Percentiles rank a stretch among this genome's conserved stretches.
Conservation (phyloP, 2,797 vertebrate genomes). For the Nannoperca australis region DNA sequence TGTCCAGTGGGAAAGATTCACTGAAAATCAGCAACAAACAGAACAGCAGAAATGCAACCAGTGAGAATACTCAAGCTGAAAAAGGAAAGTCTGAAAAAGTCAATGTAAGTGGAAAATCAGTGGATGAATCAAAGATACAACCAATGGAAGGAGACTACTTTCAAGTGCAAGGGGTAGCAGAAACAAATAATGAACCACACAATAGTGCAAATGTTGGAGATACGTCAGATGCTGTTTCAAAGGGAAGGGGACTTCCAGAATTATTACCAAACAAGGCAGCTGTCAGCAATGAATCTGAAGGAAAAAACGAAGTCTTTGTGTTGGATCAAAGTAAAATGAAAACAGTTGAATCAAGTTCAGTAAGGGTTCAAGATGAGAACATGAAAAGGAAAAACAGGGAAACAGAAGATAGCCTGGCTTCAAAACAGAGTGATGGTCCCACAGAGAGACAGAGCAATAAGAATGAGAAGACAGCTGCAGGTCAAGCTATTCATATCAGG, state of each 20-base stretch:
- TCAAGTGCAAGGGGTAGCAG: slow-evolving; percentile 71
- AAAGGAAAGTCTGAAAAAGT: slow-evolving; percentile 27
- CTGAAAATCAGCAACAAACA: slow-evolving; percentile 46
- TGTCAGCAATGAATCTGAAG: slow-evolving; percentile 39
- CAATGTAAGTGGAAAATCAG: background rate
- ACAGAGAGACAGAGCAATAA: slow-evolving; percentile 46
- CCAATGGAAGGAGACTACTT: slow-evolving; percentile 72
- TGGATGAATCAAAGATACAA: slow-evolving; percentile 38
- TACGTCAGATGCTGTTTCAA: slow-evolving; percentile 33
- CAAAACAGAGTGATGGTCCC: slow-evolving; percentile 42
- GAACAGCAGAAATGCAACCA: slow-evolving; percentile 22
- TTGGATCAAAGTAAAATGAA: slow-evolving; percentile 56
- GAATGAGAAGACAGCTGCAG: slow-evolving; percentile 37
- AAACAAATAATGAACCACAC: slow-evolving; percentile 30
- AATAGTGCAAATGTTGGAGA: slow-evolving; percentile 19
- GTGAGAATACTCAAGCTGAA: slow-evolving; percentile 22
- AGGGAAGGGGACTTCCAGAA: slow-evolving; percentile 34
- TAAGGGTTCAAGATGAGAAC: slow-evolving; percentile 40
- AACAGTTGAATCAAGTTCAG: slow-evolving; percentile 45
- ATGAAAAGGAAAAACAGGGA: slow-evolving; percentile 45
- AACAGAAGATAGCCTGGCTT: slow-evolving; percentile 28
- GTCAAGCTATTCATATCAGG: slow-evolving; percentile 46
- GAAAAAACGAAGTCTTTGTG: slow-evolving; percentile 41
- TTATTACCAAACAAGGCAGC: slow-evolving; percentile 39
- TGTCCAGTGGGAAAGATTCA: slow-evolving; percentile 60